phyloP scores from a whole-genome alignment of 2,888 invertebrate genomes.

The Drosophila nr. perissopoda region DNA sequence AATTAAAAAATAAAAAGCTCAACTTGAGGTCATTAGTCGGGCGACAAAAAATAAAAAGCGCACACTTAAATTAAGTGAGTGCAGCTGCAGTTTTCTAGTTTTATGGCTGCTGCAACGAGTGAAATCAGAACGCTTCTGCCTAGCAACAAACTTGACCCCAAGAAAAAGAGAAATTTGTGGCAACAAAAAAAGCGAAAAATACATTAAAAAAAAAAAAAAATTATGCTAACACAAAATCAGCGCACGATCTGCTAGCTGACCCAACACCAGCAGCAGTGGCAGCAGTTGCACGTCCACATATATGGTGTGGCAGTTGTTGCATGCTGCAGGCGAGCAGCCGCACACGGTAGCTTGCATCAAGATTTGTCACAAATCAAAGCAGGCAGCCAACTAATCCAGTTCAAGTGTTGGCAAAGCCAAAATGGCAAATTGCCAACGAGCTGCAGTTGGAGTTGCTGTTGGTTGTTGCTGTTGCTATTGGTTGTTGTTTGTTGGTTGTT shows the following conservation, averaged over 20 bases:
- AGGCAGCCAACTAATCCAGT: constrained; percentile 77
- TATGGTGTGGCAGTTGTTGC: constrained; percentile 61
- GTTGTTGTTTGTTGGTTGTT: constrained; percentile 20
- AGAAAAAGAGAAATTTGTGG: constrained; percentile 80
- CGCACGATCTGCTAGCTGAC: constrained; percentile 69
- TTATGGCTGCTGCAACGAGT: constrained; percentile 28
- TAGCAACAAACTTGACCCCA: constrained; percentile 77
- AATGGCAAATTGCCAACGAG: constrained; percentile 68
- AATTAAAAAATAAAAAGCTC: constrained; percentile 37
- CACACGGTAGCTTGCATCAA: constrained; percentile 73
- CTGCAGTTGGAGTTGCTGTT: constrained; percentile 23
- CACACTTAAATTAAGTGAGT: constrained; percentile 32
- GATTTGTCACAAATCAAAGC: constrained; percentile 81
- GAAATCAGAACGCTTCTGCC: constrained; percentile 76
- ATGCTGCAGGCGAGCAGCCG: constrained; percentile 54
- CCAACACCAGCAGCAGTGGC: constrained; percentile 49
- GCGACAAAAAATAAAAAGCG: constrained; percentile 10
- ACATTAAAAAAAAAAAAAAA: constrained; percentile 34
- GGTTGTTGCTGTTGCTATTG: constrained; percentile 10
- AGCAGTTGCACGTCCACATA: constrained; percentile 49
- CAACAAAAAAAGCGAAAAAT: constrained; percentile 39
- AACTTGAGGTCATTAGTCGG: constrained; percentile 33
- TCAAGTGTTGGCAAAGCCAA: constrained; percentile 70
- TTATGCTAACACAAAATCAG: constrained; percentile 70
- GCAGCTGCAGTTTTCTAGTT: constrained; percentile 47